phyloP scores from a whole-genome alignment of 2,888 invertebrate species.

The Limnephilus lunatus region DNA sequence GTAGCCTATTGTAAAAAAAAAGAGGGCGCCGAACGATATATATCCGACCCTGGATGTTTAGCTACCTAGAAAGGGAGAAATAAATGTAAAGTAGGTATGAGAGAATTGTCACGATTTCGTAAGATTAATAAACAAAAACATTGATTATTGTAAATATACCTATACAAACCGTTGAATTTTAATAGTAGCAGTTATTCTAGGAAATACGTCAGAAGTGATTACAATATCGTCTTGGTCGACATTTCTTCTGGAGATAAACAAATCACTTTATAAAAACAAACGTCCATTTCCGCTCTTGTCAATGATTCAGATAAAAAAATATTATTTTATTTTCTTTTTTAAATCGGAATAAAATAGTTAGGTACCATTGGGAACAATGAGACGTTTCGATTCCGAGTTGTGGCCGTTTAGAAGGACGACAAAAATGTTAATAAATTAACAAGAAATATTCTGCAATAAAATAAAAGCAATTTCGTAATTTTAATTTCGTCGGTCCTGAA shows the following conservation, averaged over 20 bases:
- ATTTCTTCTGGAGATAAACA: background rate
- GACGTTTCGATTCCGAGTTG: no score
- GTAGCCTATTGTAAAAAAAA: no score
- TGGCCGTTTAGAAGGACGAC: no score
- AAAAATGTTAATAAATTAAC: no score
- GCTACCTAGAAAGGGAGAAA: background rate
- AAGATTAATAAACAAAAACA: background rate
- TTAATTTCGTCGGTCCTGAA: no score
- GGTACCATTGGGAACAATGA: no score
- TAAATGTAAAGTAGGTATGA: background rate
- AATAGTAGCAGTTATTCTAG: background rate
- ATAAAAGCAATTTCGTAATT: no score
- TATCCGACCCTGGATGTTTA: background rate
- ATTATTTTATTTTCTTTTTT: background rate
- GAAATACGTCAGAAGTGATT: background rate
- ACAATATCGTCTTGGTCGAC: background rate
- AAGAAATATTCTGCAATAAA: no score
- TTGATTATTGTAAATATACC: background rate
- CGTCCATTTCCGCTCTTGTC: background rate
- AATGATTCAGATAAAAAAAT: background rate
- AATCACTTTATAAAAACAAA: background rate
- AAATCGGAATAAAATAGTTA: no score
- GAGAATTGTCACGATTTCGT: background rate
- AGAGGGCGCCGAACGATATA: no score
- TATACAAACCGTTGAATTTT: background rate